Conservation (phyloP, 1,140 invertebrate species). For the Drosophila carrolli region DNA sequence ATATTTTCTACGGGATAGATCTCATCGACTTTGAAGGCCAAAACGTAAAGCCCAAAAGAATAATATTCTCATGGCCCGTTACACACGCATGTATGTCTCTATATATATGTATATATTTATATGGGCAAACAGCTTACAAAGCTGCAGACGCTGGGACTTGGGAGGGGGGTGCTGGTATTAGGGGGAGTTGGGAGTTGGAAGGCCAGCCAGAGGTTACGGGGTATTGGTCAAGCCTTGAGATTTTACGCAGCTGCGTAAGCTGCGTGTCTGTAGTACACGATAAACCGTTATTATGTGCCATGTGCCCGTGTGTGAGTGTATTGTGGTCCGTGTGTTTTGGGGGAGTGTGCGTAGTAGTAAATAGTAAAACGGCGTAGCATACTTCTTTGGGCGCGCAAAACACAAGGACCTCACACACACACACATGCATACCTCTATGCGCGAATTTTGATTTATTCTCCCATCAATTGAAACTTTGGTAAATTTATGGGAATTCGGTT, state of each 20-base stretch:
- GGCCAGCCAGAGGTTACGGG: constrained; percentile 47
- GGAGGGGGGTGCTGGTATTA: background rate
- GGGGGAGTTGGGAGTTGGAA: background rate
- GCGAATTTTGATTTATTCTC: constrained; percentile 42
- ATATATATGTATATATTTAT: constrained; percentile 11
- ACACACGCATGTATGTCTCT: background rate
- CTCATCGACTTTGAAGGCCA: constrained; percentile 1
- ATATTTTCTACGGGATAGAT: no score
- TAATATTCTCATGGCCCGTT: background rate
- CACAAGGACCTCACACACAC: constrained; percentile 19
- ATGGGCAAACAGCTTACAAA: constrained; percentile 32
- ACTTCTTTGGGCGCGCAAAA: constrained; percentile 79
- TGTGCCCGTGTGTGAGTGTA: constrained; percentile 21
- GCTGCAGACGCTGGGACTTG: constrained; percentile 3
- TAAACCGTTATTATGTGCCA: constrained; percentile 75
- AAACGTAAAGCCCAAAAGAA: constrained; percentile 6
- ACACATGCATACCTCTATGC: constrained; percentile 1
- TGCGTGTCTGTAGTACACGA: constrained; percentile 65
- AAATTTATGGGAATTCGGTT: constrained; percentile 53
- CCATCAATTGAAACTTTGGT: constrained; percentile 41
- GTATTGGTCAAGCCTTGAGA: constrained; percentile 77
- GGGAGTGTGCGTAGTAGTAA: constrained; percentile 76
- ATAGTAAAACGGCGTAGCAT: constrained; percentile 75
- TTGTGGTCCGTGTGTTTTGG: constrained; percentile 26
- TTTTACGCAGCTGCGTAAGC: constrained; percentile 78